Evolutionary conservation across 1,140 invertebrate species (phyloP).

Genomic region (Drosophila willistoni): DNA sequence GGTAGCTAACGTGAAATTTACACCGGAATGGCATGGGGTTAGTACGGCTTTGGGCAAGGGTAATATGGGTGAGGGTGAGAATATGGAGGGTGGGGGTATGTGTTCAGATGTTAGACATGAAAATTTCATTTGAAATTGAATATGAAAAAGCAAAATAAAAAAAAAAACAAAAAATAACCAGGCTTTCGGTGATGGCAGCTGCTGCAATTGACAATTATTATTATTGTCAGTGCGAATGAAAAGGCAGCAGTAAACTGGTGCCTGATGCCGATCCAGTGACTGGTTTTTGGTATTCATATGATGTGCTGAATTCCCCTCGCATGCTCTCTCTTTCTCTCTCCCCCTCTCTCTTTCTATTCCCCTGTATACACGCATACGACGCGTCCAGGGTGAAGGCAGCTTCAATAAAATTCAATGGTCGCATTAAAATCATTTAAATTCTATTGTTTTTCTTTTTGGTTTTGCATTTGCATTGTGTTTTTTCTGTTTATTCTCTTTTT

Average conservation of each 20-base stretch:
- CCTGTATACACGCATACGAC: slow-evolving; percentile 23
- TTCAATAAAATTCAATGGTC: slow-evolving; percentile 79
- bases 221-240: slow-evolving; percentile 78
- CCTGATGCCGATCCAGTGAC: slow-evolving; percentile 18
- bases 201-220: slow-evolving; percentile 81
- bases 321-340: not conserved
- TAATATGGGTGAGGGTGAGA: not conserved
- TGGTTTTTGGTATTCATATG: slow-evolving; percentile 63
- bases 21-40: slow-evolving; percentile 38
- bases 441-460: slow-evolving; percentile 67
- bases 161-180: not conserved
- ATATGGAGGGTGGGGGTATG: slow-evolving; percentile 11
- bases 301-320: not conserved
- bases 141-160: slow-evolving; percentile 49
- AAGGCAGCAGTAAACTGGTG: slow-evolving; percentile 24
- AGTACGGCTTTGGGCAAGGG: not conserved
- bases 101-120: slow-evolving; percentile 53
- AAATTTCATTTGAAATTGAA: slow-evolving; percentile 80
- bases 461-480: slow-evolving; percentile 60
- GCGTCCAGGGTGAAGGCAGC: slow-evolving; percentile 36
- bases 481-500: slow-evolving; percentile 4
- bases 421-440: slow-evolving; percentile 82
- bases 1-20: slow-evolving; percentile 73
- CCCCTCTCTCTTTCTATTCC: not conserved
- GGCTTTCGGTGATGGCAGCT: slow-evolving; percentile 59